These are phyloP conservation scores for Muschampia plurimacula DNA, from an alignment of 2,888 invertebrate species.

Conservation along the genomic window DNA sequence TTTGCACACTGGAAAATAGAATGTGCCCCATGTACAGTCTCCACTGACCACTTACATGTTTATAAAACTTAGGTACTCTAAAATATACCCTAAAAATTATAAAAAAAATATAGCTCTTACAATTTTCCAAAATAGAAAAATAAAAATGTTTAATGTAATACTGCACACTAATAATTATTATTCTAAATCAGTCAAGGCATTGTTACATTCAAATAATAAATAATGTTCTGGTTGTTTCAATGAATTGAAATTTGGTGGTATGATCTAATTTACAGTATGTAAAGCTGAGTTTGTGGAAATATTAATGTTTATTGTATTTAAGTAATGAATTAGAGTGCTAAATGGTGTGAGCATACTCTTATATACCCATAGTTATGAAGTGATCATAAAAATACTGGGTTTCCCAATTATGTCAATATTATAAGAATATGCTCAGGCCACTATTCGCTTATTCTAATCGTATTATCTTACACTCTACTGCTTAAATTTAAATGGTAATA, in stretches of 20 bases:
- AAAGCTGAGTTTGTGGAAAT: constrained; percentile 60
- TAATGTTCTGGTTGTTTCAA: constrained; percentile 55
- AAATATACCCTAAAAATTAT: constrained; percentile 65
- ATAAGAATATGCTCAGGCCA: constrained; percentile 66
- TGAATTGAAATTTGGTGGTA: constrained; percentile 57
- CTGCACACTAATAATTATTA: constrained; percentile 76
- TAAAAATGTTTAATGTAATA: constrained; percentile 79
- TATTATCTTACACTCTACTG: constrained; percentile 75
- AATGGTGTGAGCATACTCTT: constrained; percentile 67
- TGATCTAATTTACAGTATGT: constrained; percentile 56
- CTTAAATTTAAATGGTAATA: constrained; percentile 83
- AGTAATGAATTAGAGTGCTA: constrained; percentile 58
- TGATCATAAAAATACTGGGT: constrained; percentile 35
- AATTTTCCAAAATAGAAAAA: constrained; percentile 76
- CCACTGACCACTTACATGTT: constrained; percentile 61
- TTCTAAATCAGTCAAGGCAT: constrained; percentile 82
- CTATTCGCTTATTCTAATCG: constrained; percentile 65
- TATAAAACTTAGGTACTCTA: constrained; percentile 59
- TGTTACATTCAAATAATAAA: constrained; percentile 67
- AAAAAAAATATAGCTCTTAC: constrained; percentile 78
- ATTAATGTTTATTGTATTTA: constrained; percentile 52
- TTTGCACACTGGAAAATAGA: no score
- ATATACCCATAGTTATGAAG: constrained; percentile 30
- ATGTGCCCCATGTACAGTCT: constrained; percentile 56
- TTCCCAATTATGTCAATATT: constrained; percentile 25